Conservation (phyloP, 2,113 vertebrate genomes). For the Ptilonorhynchus violaceus region DNA sequence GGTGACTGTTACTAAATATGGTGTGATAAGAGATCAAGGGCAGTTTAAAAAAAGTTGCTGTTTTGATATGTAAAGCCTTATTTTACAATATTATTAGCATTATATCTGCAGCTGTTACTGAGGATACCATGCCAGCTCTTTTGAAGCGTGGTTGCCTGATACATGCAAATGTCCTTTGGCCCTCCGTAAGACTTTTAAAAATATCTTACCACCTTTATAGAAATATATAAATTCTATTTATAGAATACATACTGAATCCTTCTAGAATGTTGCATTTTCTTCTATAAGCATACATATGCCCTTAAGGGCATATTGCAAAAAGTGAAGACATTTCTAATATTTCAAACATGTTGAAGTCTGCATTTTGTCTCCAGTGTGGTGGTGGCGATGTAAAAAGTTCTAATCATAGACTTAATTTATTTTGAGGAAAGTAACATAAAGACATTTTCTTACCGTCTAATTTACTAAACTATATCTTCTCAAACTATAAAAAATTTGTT, state of each 20-base stretch:
- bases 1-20: neutral
- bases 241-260: neutral
- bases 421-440: neutral
- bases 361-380: neutral
- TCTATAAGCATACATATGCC: neutral
- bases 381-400: neutral
- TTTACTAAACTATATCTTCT: neutral
- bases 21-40: neutral
- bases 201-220: neutral
- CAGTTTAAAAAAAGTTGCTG: neutral
- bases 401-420: neutral
- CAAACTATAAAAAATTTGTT: neutral
- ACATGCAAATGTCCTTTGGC: neutral
- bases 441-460: neutral
- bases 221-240: neutral
- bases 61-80: conserved; percentile 8
- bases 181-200: neutral
- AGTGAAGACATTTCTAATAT: neutral
- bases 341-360: neutral
- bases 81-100: conserved; percentile 4
- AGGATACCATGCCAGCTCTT: neutral
- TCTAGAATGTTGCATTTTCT: neutral
- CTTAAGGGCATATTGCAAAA: neutral
- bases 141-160: neutral
- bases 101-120: conserved; percentile 8